phyloP scores from a whole-genome alignment of 2,888 invertebrate species.

The Tanypteryx hageni region DNA sequence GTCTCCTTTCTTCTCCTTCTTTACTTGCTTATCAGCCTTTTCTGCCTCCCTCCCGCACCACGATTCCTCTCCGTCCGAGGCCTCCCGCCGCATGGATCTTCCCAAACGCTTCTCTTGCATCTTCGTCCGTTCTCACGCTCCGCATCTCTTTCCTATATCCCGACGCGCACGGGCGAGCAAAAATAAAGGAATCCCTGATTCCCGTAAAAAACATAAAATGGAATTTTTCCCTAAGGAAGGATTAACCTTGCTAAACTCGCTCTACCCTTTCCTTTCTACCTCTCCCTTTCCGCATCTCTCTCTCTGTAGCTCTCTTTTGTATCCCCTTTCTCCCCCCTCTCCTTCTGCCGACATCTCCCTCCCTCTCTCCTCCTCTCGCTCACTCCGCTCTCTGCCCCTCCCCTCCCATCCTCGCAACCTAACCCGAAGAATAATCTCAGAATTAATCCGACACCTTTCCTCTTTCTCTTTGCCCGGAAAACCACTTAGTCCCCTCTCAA shows the following conservation, averaged over 20 bases:
- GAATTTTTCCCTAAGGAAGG: background rate
- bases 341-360: background rate
- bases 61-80: background rate
- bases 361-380: background rate
- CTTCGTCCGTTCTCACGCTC: background rate
- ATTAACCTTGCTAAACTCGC: background rate
- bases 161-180: background rate
- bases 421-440: slow-evolving; percentile 17
- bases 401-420: background rate
- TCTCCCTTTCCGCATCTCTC: background rate
- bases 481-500: background rate
- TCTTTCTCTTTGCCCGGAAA: background rate
- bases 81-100: slow-evolving; percentile 12
- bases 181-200: background rate
- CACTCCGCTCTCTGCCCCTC: background rate
- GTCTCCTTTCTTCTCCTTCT: background rate
- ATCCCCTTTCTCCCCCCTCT: background rate
- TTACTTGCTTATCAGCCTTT: background rate
- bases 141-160: background rate
- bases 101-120: background rate
- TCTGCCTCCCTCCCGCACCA: background rate
- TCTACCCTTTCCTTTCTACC: background rate
- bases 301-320: background rate
- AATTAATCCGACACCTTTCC: slow-evolving; percentile 50
- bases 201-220: background rate